Percentiles rank a stretch among this genome's conserved stretches.
These are phyloP conservation scores for Sphaerophoria taeniata DNA, from an alignment of 2,888 invertebrate species.

Conservation along the genomic window DNA sequence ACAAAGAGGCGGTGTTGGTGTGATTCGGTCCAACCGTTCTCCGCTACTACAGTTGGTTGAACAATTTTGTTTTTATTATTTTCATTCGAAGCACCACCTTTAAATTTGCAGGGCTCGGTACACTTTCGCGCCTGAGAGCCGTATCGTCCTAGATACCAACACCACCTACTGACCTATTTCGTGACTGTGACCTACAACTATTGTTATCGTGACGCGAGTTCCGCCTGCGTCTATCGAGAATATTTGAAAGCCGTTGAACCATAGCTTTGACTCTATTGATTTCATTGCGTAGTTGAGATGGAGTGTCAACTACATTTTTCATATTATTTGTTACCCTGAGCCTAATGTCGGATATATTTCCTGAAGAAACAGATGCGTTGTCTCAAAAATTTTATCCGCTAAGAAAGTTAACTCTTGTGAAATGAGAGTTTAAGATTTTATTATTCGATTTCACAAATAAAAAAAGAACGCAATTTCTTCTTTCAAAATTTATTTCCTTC, in stretches of 20 bases:
- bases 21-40: not conserved
- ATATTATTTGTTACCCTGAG: too few species aligned
- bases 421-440: too few species aligned
- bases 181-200: not conserved
- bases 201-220: not conserved
- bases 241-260: not conserved
- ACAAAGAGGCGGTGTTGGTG: constrained; percentile 11
- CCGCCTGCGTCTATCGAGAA: not conserved
- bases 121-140: not conserved
- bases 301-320: not conserved
- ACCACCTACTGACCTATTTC: not conserved
- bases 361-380: not conserved
- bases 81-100: not conserved
- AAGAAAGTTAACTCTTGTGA: constrained; percentile 22
- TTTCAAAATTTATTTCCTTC: too few species aligned
- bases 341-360: too few species aligned
- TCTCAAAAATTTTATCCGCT: constrained; percentile 41
- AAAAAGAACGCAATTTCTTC: too few species aligned
- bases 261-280: not conserved
- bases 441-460: too few species aligned
- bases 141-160: constrained; percentile 5
- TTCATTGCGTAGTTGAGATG: not conserved
- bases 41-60: not conserved
- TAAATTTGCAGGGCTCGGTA: not conserved
- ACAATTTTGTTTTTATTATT: not conserved